These are phyloP conservation scores for Lepus timidus DNA, from an alignment of 2,113 vertebrate genomes.

Conservation along the genomic window DNA sequence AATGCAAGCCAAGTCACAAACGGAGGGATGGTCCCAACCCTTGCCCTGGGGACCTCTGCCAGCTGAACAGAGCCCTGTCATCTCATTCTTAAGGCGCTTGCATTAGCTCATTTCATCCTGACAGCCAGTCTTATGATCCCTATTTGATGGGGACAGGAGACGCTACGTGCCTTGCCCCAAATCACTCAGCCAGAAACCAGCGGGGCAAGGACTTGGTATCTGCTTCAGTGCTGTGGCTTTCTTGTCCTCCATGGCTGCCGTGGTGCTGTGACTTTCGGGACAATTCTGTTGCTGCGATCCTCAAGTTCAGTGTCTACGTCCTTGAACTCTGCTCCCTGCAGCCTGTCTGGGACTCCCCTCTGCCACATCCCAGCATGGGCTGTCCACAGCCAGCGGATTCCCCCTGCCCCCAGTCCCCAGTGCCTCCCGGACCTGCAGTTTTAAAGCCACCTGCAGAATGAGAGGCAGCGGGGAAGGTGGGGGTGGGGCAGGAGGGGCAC, in stretches of 20 bases:
- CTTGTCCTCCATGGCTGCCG: neutral
- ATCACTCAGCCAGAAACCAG: neutral
- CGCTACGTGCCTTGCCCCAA: neutral
- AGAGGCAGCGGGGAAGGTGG: neutral
- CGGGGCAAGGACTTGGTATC: neutral
- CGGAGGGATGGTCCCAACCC: neutral
- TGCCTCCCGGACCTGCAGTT: neutral
- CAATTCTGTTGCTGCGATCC: neutral
- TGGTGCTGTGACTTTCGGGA: neutral
- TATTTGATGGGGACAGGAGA: neutral
- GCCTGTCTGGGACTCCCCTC: neutral
- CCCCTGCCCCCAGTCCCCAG: neutral
- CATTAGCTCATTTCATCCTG: neutral
- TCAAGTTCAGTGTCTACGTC: neutral
- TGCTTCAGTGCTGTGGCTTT: neutral
- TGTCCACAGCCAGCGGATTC: neutral
- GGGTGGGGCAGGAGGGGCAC: neutral
- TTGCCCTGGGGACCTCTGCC: neutral
- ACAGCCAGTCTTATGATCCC: neutral
- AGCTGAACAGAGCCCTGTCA: neutral
- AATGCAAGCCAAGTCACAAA: neutral
- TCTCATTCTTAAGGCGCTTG: neutral
- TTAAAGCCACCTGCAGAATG: slow-evolving; percentile 34
- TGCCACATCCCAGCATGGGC: slow-evolving; percentile 6
- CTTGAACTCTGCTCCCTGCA: slow-evolving; percentile 3